Percentiles rank a stretch among this genome's conserved stretches.
These are phyloP conservation scores for Oenanthe oenanthe DNA, from an alignment of 2,113 vertebrate species.

Conservation along the genomic window DNA sequence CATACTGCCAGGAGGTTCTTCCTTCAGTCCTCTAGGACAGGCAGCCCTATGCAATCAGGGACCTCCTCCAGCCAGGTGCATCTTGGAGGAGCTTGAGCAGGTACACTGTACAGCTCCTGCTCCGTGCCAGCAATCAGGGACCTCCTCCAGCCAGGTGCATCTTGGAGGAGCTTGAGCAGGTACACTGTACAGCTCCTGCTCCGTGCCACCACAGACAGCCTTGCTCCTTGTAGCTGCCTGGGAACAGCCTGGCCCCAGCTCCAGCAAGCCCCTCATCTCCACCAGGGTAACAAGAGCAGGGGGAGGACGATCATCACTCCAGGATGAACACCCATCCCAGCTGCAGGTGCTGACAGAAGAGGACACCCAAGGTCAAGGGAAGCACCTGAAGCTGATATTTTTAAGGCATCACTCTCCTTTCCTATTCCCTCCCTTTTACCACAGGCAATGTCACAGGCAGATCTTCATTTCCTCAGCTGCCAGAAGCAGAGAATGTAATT, in stretches of 20 bases:
- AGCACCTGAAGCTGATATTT: neutral
- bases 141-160: neutral
- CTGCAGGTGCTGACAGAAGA: neutral
- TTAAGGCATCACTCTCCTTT: constrained; percentile 11
- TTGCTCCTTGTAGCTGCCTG: neutral
- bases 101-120: neutral
- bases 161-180: neutral
- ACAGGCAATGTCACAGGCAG: constrained; percentile 14
- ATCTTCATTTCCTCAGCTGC: constrained; percentile 28
- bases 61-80: neutral
- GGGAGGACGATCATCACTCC: neutral
- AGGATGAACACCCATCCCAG: neutral
- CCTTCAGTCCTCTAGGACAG: neutral
- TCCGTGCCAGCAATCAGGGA: neutral
- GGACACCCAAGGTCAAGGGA: neutral
- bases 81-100: neutral
- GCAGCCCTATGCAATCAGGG: neutral
- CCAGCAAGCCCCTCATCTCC: neutral
- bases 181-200: neutral
- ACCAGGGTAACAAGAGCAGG: neutral
- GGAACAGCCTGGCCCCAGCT: neutral
- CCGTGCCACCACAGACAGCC: neutral
- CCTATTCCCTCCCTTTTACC: constrained; percentile 34
- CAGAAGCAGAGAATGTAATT: constrained; percentile 29
- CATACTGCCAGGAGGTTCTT: neutral